Evolutionary conservation across 92 coral and sea anemone species (phyloP).

Genomic region (Palythoa heliodiscus): DNA sequence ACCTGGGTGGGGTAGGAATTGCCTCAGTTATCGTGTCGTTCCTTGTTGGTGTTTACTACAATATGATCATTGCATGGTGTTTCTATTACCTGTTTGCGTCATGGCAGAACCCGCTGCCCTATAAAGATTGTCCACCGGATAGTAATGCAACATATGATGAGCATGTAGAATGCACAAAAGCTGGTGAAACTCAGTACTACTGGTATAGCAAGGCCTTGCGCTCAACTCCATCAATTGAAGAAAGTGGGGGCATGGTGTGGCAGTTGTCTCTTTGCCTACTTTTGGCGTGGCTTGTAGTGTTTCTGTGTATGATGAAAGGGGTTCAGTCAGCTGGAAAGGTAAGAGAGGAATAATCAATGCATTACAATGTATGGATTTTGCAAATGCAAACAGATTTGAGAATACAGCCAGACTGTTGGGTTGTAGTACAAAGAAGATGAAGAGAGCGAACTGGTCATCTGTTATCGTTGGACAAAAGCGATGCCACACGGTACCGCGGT

Average conservation of each 20-base stretch:
- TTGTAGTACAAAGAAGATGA: too few species aligned
- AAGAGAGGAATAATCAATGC: not conserved
- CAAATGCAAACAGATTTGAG: too few species aligned
- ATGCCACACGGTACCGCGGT: too few species aligned
- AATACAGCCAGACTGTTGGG: too few species aligned
- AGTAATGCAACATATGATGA: conserved; percentile 41
- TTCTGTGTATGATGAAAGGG: conserved; percentile 91
- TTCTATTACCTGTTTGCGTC: conserved; percentile 90
- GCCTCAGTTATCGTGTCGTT: conserved; percentile 84
- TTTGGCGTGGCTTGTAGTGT: conserved; percentile 90
- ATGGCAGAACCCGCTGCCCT: conserved; percentile 81
- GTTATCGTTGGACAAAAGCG: too few species aligned
- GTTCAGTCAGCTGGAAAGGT: conserved; percentile 97
- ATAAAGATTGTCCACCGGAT: conserved; percentile 56
- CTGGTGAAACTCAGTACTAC: conserved; percentile 80
- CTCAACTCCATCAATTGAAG: conserved; percentile 56
- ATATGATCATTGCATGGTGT: conserved; percentile 97
- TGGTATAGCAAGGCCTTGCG: conserved; percentile 81
- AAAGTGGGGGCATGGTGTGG: conserved; percentile 87
- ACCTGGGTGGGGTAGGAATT: conserved; percentile 92
- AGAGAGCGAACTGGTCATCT: too few species aligned
- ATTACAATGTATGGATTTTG: too few species aligned
- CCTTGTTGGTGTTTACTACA: conserved; percentile 89
- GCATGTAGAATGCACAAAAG: conserved; percentile 58
- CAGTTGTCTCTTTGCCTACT: conserved; percentile 72